Conservation (phyloP, 2,888 invertebrate genomes). For the Mesochorus sp. region DNA sequence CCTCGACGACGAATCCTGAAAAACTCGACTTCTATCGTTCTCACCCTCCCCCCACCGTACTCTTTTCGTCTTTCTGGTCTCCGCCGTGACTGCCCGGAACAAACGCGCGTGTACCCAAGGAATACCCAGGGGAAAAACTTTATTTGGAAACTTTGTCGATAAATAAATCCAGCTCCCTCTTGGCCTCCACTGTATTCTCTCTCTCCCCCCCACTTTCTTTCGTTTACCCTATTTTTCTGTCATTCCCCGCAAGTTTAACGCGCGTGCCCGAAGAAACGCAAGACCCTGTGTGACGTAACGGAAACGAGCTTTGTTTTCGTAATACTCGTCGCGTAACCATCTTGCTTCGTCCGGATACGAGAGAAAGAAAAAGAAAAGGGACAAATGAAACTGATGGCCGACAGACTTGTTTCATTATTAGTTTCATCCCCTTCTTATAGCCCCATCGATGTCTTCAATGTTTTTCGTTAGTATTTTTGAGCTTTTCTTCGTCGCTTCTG, state of each 20-base stretch:
- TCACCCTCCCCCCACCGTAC: background rate
- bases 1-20: too few relatives aligned
- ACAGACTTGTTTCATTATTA: too few relatives aligned
- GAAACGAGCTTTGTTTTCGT: conserved; percentile 8
- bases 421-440: too few relatives aligned
- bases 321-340: background rate
- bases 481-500: too few relatives aligned
- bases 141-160: conserved; percentile 65
- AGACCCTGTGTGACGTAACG: too few relatives aligned
- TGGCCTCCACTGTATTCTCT: conserved; percentile 23
- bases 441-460: too few relatives aligned
- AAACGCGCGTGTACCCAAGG: conserved; percentile 34
- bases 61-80: conserved; percentile 4
- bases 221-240: background rate
- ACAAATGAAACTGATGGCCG: background rate
- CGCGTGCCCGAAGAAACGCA: background rate
- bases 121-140: conserved; percentile 57
- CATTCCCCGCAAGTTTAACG: conserved; percentile 14
- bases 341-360: too few relatives aligned
- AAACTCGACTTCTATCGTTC: conserved; percentile 38
- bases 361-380: background rate
- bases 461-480: too few relatives aligned
- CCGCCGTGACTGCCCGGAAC: background rate
- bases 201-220: background rate
- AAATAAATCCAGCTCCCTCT: conserved; percentile 62